Evolutionary conservation across 2,797 vertebrate species (phyloP).

Genomic region (Simalia tracyae): DNA sequence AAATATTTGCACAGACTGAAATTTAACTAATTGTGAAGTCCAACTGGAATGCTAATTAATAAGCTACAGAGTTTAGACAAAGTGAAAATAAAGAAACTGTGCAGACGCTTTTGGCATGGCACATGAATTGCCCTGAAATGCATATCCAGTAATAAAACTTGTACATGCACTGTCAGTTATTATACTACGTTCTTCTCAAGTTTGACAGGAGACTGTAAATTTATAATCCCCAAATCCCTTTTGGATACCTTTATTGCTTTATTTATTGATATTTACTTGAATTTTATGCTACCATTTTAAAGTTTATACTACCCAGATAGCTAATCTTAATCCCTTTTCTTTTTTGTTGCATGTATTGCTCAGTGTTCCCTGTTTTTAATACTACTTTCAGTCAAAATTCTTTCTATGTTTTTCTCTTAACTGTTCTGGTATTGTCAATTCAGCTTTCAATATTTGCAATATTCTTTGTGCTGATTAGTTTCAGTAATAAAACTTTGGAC

Average conservation of each 20-base stretch:
- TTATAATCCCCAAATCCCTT: not conserved
- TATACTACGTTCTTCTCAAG: not conserved
- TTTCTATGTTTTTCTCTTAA: not conserved
- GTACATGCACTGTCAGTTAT: not conserved
- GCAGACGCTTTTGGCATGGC: not conserved
- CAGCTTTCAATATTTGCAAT: not conserved
- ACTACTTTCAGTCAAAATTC: not conserved
- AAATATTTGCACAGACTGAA: not conserved
- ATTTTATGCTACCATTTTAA: not conserved
- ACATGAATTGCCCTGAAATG: not conserved
- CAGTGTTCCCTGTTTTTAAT: not conserved
- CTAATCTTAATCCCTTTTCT: not conserved
- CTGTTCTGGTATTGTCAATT: not conserved
- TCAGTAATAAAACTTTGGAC: not conserved
- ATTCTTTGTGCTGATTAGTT: not conserved
- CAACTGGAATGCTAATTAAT: not conserved
- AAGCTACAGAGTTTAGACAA: not conserved
- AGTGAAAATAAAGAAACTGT: not conserved
- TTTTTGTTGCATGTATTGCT: not conserved
- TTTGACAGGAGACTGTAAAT: not conserved
- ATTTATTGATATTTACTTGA: not conserved
- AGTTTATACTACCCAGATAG: not conserved
- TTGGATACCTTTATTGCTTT: not conserved
- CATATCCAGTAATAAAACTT: not conserved
- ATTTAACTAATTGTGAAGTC: not conserved